Conservation (phyloP, 2,888 invertebrate species). For the Helobdella robusta region DNA sequence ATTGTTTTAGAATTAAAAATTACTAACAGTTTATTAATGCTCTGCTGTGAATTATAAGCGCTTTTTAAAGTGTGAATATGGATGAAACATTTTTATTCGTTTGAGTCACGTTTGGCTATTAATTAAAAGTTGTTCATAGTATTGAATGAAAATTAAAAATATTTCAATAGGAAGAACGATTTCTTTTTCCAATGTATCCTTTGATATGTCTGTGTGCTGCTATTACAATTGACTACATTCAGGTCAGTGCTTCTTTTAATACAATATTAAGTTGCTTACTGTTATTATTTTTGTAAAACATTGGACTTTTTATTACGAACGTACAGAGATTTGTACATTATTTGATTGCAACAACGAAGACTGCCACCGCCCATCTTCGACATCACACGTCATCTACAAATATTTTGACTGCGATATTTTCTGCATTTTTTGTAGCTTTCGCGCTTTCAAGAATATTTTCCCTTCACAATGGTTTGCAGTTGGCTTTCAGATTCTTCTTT, state of each 20-base stretch:
- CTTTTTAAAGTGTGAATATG: not conserved
- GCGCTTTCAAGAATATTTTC: not conserved
- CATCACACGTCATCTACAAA: conserved; percentile 29
- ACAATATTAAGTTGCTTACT: not conserved
- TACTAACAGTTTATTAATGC: not conserved
- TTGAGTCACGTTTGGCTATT: not conserved
- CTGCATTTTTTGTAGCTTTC: not conserved
- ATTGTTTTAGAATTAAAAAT: too few relatives aligned
- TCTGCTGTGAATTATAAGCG: not conserved
- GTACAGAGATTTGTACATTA: not conserved
- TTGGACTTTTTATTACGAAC: not conserved
- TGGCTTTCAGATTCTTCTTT: too few relatives aligned
- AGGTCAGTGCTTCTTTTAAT: conserved; percentile 15
- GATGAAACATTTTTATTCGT: not conserved
- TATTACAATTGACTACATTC: conserved; percentile 54
- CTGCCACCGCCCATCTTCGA: not conserved
- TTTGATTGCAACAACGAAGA: not conserved
- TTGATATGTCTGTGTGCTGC: conserved; percentile 55
- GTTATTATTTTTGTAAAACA: not conserved
- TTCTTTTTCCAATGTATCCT: conserved; percentile 89
- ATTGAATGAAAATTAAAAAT: not conserved
- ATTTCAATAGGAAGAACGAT: conserved; percentile 67
- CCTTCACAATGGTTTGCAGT: not conserved
- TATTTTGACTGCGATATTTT: not conserved
- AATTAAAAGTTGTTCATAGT: not conserved